Base-by-base conservation (phyloP, 2,888 invertebrate genomes). In the Eucera pruinosa region DNA sequence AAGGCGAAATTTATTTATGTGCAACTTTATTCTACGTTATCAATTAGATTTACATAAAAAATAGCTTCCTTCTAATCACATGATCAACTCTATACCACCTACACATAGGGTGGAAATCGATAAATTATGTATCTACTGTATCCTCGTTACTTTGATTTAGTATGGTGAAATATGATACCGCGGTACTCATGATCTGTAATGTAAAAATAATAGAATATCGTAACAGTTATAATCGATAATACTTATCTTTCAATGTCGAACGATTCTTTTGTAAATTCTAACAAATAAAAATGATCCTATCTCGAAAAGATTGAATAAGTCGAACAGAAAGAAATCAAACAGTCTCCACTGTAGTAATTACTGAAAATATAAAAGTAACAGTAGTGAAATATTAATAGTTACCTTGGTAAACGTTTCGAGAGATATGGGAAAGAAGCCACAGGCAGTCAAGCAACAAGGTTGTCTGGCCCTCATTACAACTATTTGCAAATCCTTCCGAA, bases 81-180 rank as follows among this genome's bases (percentile, higher is more conserved):
- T n/a, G n/a, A n/a, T n/a, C n/a, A n/a, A n/a, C n/a, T n/a, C n/a
- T n/a, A n/a, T n/a, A n/a, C n/a, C n/a, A n/a, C n/a, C n/a, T n/a
- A n/a, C n/a, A n/a, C n/a, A n/a, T n/a, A n/a, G n/a, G n/a, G n/a
- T n/a, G n/a, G n/a, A n/a, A n/a, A n/a, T n/a, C n/a, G n/a, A 30
- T 13, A 2, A 39, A 52, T 52, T 69, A 69, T 20, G 25, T 18
- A 13, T 41, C 45, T 18, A 2, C 3, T 9, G 7, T 0, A 11
- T 57, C 33, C 13, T 13, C 11, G 23, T 18, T 20, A 5, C 18
- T 30, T 9, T 65, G 74, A 30, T 80, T 78, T 39, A 86, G n/a
- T 39, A 86, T 52, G 0, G 86, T 84, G 47, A 86, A 79, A 47
- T 86, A 85, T 0, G 86, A 86, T 65, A 80, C 54, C 6, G 86